These are phyloP conservation scores for Drosophila hamatofila DNA, from an alignment of 2,888 invertebrate genomes.

Conservation along the genomic window DNA sequence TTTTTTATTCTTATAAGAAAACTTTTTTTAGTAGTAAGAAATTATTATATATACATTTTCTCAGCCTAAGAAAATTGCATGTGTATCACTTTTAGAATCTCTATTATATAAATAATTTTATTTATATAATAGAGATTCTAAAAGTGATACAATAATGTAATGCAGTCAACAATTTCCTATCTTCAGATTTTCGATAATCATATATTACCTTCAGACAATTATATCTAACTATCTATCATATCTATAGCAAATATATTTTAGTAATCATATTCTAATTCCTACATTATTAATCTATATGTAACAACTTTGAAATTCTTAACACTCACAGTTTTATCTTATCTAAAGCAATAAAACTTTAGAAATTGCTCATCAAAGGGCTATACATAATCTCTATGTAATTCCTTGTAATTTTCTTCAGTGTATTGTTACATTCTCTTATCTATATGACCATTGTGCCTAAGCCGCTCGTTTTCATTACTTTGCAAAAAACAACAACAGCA, in stretches of 20 bases:
- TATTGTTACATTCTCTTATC: slow-evolving; percentile 36
- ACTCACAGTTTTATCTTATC: not conserved
- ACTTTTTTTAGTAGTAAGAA: not conserved
- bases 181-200: not conserved
- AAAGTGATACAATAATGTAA: not conserved
- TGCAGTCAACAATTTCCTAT: not conserved
- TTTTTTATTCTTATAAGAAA: not conserved
- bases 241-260: not conserved
- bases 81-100: no score
- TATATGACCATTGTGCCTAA: slow-evolving; percentile 12
- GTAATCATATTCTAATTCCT: not conserved
- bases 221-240: not conserved
- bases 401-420: slow-evolving; percentile 18
- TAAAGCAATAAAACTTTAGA: not conserved
- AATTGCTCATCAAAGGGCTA: not conserved
- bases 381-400: not conserved
- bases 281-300: not conserved
- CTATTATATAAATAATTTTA: no score
- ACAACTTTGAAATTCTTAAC: not conserved
- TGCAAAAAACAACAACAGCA: slow-evolving; percentile 9
- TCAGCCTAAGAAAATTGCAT: no score
- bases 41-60: not conserved
- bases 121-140: not conserved
- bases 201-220: not conserved
- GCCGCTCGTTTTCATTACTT: slow-evolving; percentile 22